Evolutionary conservation across 2,888 invertebrate genomes (phyloP).

Genomic region (Agrilus mali): DNA sequence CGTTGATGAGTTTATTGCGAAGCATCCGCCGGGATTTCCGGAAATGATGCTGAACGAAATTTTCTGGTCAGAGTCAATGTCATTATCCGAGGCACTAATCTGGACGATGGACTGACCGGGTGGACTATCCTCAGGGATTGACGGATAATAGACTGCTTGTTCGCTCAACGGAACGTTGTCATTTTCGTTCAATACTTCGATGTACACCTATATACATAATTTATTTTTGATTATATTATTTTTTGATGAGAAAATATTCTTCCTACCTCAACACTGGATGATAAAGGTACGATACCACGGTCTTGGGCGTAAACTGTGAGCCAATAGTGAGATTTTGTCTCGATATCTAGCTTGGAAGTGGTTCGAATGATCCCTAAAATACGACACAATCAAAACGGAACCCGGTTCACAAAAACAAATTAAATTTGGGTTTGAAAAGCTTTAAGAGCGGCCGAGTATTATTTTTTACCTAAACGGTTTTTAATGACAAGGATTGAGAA

Average conservation of each 20-base stretch:
- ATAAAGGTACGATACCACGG: constrained; percentile 75
- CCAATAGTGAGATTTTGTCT: constrained; percentile 83
- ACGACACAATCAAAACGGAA: constrained; percentile 4
- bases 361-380: constrained; percentile 73
- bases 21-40: constrained; percentile 86
- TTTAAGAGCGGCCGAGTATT: too few relatives aligned
- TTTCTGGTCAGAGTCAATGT: constrained; percentile 52
- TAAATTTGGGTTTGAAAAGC: too few relatives aligned
- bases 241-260: constrained; percentile 2
- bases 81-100: constrained; percentile 68
- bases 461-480: too few relatives aligned
- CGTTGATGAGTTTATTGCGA: constrained; percentile 69
- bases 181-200: constrained; percentile 82
- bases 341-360: constrained; percentile 74
- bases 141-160: constrained; percentile 73
- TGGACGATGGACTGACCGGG: constrained; percentile 59
- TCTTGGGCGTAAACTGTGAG: constrained; percentile 88
- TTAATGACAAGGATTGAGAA: too few relatives aligned
- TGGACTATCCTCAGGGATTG: constrained; percentile 68
- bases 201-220: constrained; percentile 52
- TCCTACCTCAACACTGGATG: constrained; percentile 68
- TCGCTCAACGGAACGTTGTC: constrained; percentile 89
- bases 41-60: constrained; percentile 75
- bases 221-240: neutral
- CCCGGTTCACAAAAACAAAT: constrained; percentile 9